Conservation (phyloP, 2,113 vertebrate genomes). For the Australoheros scitulus region DNA sequence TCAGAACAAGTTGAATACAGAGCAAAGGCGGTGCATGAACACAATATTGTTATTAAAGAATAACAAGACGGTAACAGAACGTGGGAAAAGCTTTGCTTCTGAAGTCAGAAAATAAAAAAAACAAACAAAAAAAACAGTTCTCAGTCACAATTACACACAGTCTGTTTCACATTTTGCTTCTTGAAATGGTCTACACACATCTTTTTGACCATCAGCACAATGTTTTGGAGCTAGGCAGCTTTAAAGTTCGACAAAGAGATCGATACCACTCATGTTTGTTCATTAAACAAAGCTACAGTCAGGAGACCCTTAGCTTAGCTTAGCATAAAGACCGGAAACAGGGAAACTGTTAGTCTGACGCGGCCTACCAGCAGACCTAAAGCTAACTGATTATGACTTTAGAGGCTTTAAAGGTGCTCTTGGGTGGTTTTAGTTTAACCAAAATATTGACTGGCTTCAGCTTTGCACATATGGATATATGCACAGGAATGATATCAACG, state of each 20-base stretch:
- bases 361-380: neutral
- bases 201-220: neutral
- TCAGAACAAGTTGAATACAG: neutral
- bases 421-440: neutral
- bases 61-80: neutral
- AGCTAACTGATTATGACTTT: neutral
- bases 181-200: neutral
- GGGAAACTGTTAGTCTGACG: neutral
- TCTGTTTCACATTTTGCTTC: no score
- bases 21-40: constrained; percentile 15
- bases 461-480: neutral
- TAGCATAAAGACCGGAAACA: neutral
- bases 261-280: neutral
- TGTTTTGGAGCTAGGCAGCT: neutral
- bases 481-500: neutral
- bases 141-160: neutral
- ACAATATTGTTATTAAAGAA: neutral
- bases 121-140: neutral
- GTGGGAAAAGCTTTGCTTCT: neutral
- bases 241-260: neutral
- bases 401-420: neutral
- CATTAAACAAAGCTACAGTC: neutral
- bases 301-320: neutral
- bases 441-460: neutral
- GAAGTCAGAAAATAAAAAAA: neutral